Base-by-base conservation (phyloP, 92 coral and sea anemone genomes). In the Parazoanthus swiftii region DNA sequence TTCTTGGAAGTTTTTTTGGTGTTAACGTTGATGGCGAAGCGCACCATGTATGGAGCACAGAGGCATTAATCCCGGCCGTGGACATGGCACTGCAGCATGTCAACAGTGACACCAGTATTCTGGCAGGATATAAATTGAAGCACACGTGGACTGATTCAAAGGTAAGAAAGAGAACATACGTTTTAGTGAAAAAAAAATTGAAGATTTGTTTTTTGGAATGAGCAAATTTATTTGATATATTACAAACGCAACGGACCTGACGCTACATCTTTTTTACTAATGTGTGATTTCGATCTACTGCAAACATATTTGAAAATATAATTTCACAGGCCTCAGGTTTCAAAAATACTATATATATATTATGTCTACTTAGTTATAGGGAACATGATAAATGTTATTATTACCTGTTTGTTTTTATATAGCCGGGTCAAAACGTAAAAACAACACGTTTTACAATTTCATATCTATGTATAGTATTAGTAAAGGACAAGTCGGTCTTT, bases 131-230 rank as follows among this genome's bases (percentile, higher is more conserved):
- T 15, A 5, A 1, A 71, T 39, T 71, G 36, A 35, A 25, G 15
- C 76, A 71, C 76, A 71, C 76, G 15, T 71, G 76, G 76, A 26
- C 39, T 8, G 76, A 71, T 71, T 71, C 76, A 35, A 71, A 71
- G 76, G 76, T 71, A 71, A 26, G 66, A 20, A 20, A 23, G 16
- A 58, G 66, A 58, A 58, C 23, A 58, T 6, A 48, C 51, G 51
- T 48, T 48, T 48, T 48, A 7, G 51, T 48, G 1, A 29, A 4
- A 23, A 7, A 4, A 23, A 58, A 39, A 58, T 58, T 58, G 66
- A 56, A 10, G 65, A 58, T 58, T 20, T 15, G 23, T 14, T 58
- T 48, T 48, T 48, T 48, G 9, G 6, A 48, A 7, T 48, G 9
- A 48, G 11, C 51, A 48, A 48, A 10, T 11, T 48, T 11, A 48